Evolutionary conservation across 2,888 invertebrate species (phyloP).

Genomic region (Palloptera scutellata): DNA sequence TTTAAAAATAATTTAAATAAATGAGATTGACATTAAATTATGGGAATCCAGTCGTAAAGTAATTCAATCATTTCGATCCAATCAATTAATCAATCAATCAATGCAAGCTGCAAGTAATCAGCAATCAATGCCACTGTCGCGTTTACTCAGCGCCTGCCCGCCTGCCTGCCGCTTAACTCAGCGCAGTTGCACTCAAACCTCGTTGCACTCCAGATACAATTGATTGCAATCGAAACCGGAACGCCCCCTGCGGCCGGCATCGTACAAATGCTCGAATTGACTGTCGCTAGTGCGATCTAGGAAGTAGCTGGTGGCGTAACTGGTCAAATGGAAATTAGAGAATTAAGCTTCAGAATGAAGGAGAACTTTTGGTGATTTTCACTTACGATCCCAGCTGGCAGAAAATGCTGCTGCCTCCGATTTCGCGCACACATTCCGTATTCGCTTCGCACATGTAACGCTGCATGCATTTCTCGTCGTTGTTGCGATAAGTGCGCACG

Average conservation of each 20-base stretch:
- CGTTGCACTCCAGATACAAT: conserved; percentile 87
- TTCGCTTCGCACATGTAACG: conserved; percentile 91
- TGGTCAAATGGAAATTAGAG: conserved; percentile 57
- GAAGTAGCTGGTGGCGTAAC: conserved; percentile 86
- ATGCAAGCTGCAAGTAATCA: too few species aligned
- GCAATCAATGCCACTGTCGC: too few species aligned
- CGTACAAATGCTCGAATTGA: conserved; percentile 81
- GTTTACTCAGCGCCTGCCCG: background rate
- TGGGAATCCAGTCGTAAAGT: too few species aligned
- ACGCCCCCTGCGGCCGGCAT: conserved; percentile 86
- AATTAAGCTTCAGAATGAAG: too few species aligned
- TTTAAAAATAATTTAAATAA: too few species aligned
- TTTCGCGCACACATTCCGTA: conserved; percentile 83
- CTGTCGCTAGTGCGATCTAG: conserved; percentile 79
- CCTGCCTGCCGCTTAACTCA: background rate
- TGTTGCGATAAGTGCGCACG: conserved; percentile 79
- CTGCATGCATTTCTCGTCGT: conserved; percentile 84
- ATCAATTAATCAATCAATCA: too few species aligned
- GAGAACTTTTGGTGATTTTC: conserved; percentile 14
- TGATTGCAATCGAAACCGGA: conserved; percentile 85
- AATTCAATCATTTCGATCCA: too few species aligned
- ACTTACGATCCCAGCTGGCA: conserved; percentile 93
- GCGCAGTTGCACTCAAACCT: conserved; percentile 69
- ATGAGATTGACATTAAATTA: too few species aligned
- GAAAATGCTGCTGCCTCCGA: conserved; percentile 84